Evolutionary conservation across 2,113 vertebrate genomes (phyloP).

Genomic region (Alligator sinensis): DNA sequence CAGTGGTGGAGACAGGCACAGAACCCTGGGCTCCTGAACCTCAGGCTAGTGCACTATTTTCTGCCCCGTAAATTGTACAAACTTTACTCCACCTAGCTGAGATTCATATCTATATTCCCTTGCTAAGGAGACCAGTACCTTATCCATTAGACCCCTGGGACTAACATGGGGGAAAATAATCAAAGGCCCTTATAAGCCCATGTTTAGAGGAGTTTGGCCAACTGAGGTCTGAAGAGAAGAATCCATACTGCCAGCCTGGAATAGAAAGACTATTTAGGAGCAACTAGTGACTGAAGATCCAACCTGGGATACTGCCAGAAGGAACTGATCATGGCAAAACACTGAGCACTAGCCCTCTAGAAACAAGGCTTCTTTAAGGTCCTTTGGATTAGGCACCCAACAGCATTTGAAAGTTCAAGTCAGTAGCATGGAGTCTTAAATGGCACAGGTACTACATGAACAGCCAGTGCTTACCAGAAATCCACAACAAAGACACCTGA

Average conservation of each 20-base stretch:
- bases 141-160: background rate
- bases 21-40: too few relatives aligned
- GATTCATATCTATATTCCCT: too few relatives aligned
- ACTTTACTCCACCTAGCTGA: too few relatives aligned
- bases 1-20: too few relatives aligned
- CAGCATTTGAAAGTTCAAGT: too few relatives aligned
- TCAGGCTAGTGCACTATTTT: too few relatives aligned
- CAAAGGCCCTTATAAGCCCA: background rate
- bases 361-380: background rate
- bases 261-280: background rate
- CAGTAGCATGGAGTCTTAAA: too few relatives aligned
- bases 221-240: background rate
- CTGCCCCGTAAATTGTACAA: too few relatives aligned
- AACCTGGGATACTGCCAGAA: background rate
- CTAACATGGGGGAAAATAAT: background rate
- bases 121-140: too few relatives aligned
- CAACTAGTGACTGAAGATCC: background rate
- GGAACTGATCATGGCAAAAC: background rate
- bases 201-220: background rate
- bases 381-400: background rate
- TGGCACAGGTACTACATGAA: too few relatives aligned
- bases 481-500: too few relatives aligned
- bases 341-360: background rate
- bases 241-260: background rate
- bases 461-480: too few relatives aligned